These are phyloP conservation scores for Poeciliopsis retropinna DNA, from an alignment of 2,113 vertebrate genomes.

Conservation along the genomic window DNA sequence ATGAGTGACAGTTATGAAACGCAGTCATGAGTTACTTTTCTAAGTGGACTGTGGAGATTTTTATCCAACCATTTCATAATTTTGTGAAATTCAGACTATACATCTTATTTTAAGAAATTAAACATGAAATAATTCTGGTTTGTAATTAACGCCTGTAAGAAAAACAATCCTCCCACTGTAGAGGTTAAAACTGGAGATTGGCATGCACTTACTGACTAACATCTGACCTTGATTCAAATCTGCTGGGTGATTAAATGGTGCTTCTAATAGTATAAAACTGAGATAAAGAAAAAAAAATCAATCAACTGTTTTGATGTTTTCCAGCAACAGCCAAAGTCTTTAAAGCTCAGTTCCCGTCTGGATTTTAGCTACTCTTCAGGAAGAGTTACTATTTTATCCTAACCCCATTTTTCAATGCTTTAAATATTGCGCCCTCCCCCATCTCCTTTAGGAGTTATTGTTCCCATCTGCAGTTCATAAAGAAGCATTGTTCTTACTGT, in stretches of 20 bases:
- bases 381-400: background rate
- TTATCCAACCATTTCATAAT: background rate
- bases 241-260: background rate
- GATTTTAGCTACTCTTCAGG: background rate
- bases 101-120: background rate
- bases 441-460: background rate
- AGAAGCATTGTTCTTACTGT: background rate
- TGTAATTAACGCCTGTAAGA: background rate
- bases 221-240: background rate
- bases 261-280: background rate
- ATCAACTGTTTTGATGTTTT: background rate
- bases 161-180: background rate
- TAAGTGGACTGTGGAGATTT: background rate
- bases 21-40: slow-evolving; percentile 1
- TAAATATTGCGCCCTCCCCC: background rate
- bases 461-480: background rate
- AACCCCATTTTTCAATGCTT: background rate
- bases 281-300: background rate
- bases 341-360: background rate
- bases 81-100: background rate
- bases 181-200: background rate
- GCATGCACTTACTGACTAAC: background rate
- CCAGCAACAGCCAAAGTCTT: background rate
- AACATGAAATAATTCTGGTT: too few relatives aligned
- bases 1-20: slow-evolving; percentile 29